Base-by-base conservation (phyloP, 2,888 invertebrate genomes). In the Netelia melanura region DNA sequence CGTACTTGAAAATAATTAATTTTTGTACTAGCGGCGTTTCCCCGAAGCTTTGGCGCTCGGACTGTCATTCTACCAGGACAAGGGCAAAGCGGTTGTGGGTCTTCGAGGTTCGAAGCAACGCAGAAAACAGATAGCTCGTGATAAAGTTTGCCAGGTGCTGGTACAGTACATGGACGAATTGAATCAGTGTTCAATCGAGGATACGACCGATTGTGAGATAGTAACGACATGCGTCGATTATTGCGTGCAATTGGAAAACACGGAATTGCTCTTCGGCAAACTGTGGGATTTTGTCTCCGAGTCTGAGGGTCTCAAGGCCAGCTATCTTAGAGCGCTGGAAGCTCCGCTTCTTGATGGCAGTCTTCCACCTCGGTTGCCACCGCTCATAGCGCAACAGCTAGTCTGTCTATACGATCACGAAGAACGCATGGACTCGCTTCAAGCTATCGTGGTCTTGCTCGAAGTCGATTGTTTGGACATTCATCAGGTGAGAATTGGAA, bases 251-350 rank as follows among this genome's bases (percentile, higher is more conserved):
- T 86, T 93, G 48, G 93, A 93, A 87, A 92, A 90, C 82, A 93
- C 94, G n/a, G 94, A 95, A 81, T 87, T 95, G 38, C 90, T 95
- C 5, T 95, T 94, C 88, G 93, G 94, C 21, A 94, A 94, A 71
- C 92, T 95, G 10, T 96, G 95, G 94, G 95, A 95, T 61, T 94
- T 92, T 2, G 96, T 95, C 70, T 93, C 94, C 38, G 95, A 95
- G 88, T 95, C 95, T 81, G 94, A 95, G 30, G 95, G 96, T 75
- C 95, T 96, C 9, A 96, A 95, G 90, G 95, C 95, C 1, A 94
- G 96, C 44, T 96, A 96, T 81, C 95, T 97, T 72, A 96, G 97
- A 74, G 95, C 95, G 23, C 94, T 97, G 89, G 97, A 95, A 94
- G 95, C 92, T 87, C 96, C 94, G 90, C 95, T 94, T 64, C 90